Conservation (phyloP, 2,888 invertebrate genomes). For the Cheilosia vernalis region DNA sequence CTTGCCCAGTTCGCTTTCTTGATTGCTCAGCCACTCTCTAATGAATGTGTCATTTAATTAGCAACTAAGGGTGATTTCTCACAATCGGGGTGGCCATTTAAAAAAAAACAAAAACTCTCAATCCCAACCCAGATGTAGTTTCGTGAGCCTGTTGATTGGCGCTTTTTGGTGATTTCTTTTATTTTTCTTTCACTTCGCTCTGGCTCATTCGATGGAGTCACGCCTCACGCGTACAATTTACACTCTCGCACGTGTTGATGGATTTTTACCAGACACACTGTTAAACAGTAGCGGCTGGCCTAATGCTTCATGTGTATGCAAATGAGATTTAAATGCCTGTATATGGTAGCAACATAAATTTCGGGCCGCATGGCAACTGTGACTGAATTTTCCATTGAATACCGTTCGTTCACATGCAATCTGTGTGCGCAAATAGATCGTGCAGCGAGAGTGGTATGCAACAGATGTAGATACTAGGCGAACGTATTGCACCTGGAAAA, state of each 20-base stretch:
- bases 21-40: conserved; percentile 16
- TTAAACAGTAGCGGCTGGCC: conserved; percentile 46
- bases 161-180: conserved; percentile 17
- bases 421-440: conserved; percentile 29
- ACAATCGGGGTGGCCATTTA: conserved; percentile 47
- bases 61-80: conserved; percentile 50
- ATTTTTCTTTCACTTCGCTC: not conserved
- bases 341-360: conserved; percentile 39
- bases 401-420: conserved; percentile 11
- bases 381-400: conserved; percentile 18
- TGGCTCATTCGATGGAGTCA: not conserved
- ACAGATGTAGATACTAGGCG: conserved; percentile 27
- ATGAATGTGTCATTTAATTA: conserved; percentile 63
- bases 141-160: not conserved
- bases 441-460: conserved; percentile 43
- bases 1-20: not conserved
- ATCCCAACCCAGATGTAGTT: not conserved
- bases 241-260: conserved; percentile 56
- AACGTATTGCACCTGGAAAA: conserved; percentile 45
- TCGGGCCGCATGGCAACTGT: conserved; percentile 48
- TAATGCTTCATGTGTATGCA: conserved; percentile 48
- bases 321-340: conserved; percentile 58
- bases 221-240: conserved; percentile 55
- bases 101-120: not conserved
- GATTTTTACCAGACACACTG: conserved; percentile 45